Conservation (phyloP, 2,113 vertebrate genomes). For the Calyptommatus sinebrachiatus region DNA sequence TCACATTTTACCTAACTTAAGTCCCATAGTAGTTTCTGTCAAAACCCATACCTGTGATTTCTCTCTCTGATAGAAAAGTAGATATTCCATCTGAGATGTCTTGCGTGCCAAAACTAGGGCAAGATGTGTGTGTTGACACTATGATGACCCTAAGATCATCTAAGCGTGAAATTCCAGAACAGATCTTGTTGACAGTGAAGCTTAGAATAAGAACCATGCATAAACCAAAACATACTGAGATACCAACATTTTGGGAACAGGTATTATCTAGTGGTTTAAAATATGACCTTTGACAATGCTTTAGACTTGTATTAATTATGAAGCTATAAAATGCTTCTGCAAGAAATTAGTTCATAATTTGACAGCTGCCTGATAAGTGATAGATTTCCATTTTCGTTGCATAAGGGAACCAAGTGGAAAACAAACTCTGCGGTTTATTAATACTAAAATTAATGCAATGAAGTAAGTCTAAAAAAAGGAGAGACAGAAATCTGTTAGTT, state of each 20-base stretch:
- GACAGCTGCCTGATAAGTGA: neutral
- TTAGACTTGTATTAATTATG: neutral
- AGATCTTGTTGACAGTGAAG: neutral
- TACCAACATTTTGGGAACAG: neutral
- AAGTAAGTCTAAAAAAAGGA: neutral
- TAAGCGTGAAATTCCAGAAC: too few relatives aligned
- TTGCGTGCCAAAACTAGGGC: neutral
- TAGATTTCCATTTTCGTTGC: neutral
- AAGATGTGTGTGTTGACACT: neutral
- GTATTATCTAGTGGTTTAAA: neutral
- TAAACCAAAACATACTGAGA: neutral
- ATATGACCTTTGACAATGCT: neutral
- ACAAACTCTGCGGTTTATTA: neutral
- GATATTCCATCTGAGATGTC: neutral
- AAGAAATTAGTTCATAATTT: neutral
- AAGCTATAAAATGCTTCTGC: neutral
- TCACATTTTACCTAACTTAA: conserved; percentile 6
- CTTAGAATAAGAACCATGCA: neutral
- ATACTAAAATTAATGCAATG: neutral
- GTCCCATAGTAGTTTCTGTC: neutral
- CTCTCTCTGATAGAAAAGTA: neutral
- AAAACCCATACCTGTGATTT: neutral
- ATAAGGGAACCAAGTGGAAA: neutral
- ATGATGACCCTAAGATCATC: neutral
- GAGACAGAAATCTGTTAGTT: neutral